Evolutionary conservation across 2,797 vertebrate species (phyloP).

Genomic region (Argentina silus): DNA sequence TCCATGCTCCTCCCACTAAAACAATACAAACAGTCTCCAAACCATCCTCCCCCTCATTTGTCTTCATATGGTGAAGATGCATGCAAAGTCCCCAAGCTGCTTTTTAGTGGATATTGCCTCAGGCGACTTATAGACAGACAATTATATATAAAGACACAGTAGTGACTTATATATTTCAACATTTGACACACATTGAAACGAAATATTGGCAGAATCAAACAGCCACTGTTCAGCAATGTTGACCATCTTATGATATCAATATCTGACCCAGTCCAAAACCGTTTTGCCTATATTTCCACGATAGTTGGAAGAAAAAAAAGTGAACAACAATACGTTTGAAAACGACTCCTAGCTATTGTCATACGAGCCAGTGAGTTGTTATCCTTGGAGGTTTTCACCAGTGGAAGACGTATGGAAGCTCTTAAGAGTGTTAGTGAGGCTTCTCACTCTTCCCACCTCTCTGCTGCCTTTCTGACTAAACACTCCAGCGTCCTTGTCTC

Average conservation of each 20-base stretch:
- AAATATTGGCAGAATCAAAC: no score
- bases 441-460: neutral
- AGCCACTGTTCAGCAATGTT: no score
- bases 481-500: neutral
- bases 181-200: no score
- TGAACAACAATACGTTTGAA: no score
- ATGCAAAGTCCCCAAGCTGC: slow-evolving; percentile 71
- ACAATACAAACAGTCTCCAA: slow-evolving; percentile 31
- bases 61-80: slow-evolving; percentile 72
- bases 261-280: no score
- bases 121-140: neutral
- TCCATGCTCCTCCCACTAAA: slow-evolving; percentile 73
- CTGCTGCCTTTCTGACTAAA: neutral
- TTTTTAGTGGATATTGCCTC: slow-evolving; percentile 15
- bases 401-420: slow-evolving; percentile 22
- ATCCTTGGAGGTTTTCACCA: no score
- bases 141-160: neutral
- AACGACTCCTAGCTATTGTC: no score
- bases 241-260: no score
- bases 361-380: no score
- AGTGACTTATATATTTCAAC: no score
- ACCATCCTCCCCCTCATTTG: slow-evolving; percentile 65
- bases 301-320: no score
- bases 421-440: slow-evolving; percentile 10
- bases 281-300: no score